phyloP scores from a whole-genome alignment of 2,888 invertebrate species.

The Polymixis flavicincta region DNA sequence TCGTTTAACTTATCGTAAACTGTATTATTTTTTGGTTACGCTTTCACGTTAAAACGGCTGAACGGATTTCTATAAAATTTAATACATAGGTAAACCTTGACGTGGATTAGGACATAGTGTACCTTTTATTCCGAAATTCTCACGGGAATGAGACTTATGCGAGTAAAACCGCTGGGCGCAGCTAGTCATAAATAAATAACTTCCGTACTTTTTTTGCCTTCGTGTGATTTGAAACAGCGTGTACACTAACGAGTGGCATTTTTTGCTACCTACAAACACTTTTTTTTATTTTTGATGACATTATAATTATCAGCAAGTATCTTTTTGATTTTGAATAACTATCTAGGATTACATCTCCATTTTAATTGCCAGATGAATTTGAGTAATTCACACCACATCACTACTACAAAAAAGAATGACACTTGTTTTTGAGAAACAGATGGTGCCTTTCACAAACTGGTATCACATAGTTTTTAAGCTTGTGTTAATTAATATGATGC shows the following conservation, averaged over 20 bases:
- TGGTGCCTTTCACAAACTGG: no score
- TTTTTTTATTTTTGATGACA: neutral
- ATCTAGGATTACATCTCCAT: neutral
- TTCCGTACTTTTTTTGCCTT: slow-evolving; percentile 19
- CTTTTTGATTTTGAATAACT: neutral
- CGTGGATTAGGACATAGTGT: neutral
- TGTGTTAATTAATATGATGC: no score
- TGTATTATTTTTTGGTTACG: neutral
- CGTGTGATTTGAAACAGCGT: slow-evolving; percentile 10
- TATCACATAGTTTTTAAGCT: no score
- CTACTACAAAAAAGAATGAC: no score
- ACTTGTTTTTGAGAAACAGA: no score
- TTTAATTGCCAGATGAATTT: neutral
- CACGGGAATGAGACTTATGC: neutral
- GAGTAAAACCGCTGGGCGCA: neutral
- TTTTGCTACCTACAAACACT: neutral
- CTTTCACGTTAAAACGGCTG: neutral
- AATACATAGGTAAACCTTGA: neutral
- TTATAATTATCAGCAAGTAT: neutral
- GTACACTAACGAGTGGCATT: neutral
- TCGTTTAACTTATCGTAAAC: neutral
- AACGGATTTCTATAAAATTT: neutral
- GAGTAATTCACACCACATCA: no score
- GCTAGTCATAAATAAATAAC: slow-evolving; percentile 4
- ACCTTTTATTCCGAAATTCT: neutral